These are phyloP conservation scores for Ceyx cyanopectus DNA, from an alignment of 2,113 vertebrate species.

Conservation along the genomic window DNA sequence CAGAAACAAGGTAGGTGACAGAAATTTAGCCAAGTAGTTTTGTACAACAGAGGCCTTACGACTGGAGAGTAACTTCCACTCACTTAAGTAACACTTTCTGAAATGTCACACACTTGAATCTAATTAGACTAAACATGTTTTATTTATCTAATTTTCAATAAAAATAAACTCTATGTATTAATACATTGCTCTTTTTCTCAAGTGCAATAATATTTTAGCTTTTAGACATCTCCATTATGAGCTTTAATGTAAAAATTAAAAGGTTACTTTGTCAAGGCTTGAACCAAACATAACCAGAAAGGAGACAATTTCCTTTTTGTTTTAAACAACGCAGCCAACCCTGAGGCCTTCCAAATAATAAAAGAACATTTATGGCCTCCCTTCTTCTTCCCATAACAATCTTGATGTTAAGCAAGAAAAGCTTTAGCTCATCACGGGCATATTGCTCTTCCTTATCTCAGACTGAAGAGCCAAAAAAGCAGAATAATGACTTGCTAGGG, in stretches of 20 bases:
- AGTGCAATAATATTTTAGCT: slow-evolving; percentile 35
- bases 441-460: not conserved
- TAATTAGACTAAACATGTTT: slow-evolving; percentile 31
- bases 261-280: slow-evolving; percentile 55
- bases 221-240: slow-evolving; percentile 34
- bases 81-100: not conserved
- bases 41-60: not conserved
- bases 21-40: not conserved
- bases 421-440: not conserved
- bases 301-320: slow-evolving; percentile 69
- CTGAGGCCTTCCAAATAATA: slow-evolving; percentile 39
- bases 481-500: not conserved
- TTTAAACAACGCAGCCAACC: slow-evolving; percentile 62
- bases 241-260: slow-evolving; percentile 66
- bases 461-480: not conserved
- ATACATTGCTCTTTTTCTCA: slow-evolving; percentile 5
- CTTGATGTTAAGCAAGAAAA: not conserved
- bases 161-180: slow-evolving; percentile 43
- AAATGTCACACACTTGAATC: not conserved
- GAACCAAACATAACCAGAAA: slow-evolving; percentile 64
- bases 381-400: slow-evolving; percentile 30
- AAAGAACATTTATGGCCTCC: slow-evolving; percentile 41
- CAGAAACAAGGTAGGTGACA: not conserved
- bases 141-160: slow-evolving; percentile 59
- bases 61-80: not conserved